Evolutionary conservation across 2,113 vertebrate species (phyloP), one percentile per base, ranked within the genome.

Genomic region (Gavialis gangeticus): DNA sequence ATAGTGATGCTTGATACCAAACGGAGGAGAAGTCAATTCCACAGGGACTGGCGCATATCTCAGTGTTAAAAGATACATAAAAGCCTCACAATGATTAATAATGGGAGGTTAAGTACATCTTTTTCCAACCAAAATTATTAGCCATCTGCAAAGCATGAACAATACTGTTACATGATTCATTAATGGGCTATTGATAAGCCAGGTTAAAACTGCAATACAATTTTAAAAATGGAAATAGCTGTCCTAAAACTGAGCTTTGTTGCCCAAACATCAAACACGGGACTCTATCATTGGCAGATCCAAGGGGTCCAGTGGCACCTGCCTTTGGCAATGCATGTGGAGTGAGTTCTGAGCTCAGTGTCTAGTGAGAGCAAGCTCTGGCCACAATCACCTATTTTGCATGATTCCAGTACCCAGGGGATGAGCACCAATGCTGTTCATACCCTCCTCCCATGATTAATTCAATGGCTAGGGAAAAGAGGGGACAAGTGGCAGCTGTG

Each of bases 1-100:
- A 69, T 18, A 19, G 30, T 57, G 75, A 77, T 3, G 87, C 66
- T 86, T 76, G 84, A 92, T 84, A 19, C 58, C 60, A 89, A 34
- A 88, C 1, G 4, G 87, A 85, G 78, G 89, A 88, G 14, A 94
- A 54, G 22, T 76, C 56, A 93, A 30, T 76, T 93, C 30, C 85
- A 34, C 7, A 91, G 57, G 85, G 89, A 95, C 85, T 89, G 57
- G 94, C 76, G 93, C 27, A n/a, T 12, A 80, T 22, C 89, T 96
- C 59, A 59, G 54, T 87, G 93, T 87, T 84, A 67, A 27, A 95
- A 94, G 92, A 57, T 83, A 91, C 37, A 76, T 1, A 84, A 27
- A 92, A 73, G n/a, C 64, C 25, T 86, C 60, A 28, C 64, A 95
- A 82, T 92, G 55, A 94, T 88, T 96, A 94, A 93, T 77, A 92